These are phyloP conservation scores for Oreochromis spilurus DNA, from an alignment of 2,113 vertebrate species.

Conservation along the genomic window DNA sequence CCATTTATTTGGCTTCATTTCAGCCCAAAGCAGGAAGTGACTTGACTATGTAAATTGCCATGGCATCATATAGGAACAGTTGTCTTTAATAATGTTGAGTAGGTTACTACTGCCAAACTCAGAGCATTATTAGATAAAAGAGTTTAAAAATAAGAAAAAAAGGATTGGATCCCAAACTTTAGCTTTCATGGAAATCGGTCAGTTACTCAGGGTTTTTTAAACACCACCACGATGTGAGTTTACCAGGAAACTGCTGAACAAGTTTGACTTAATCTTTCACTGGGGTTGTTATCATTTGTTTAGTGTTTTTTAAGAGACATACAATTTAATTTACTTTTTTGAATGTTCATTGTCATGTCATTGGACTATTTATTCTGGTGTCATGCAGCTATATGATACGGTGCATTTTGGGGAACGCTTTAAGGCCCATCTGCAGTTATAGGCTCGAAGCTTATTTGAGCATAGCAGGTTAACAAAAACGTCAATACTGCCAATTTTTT, in stretches of 20 bases:
- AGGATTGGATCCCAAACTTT: constrained; percentile 30
- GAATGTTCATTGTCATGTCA: constrained; percentile 55
- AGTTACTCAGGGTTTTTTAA: constrained; percentile 80
- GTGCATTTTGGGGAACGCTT: constrained; percentile 32
- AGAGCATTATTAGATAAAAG: not conserved
- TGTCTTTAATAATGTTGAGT: constrained; percentile 11
- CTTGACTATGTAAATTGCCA: constrained; percentile 20
- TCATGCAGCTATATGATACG: constrained; percentile 51
- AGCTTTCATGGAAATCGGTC: constrained; percentile 47
- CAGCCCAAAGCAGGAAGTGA: constrained; percentile 23
- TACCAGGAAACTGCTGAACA: constrained; percentile 63
- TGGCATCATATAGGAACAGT: not conserved
- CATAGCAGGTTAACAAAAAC: constrained; percentile 29
- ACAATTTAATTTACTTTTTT: constrained; percentile 37
- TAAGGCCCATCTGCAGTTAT: not conserved
- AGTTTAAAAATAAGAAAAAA: not conserved
- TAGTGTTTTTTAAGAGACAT: constrained; percentile 44
- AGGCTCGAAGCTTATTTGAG: constrained; percentile 1
- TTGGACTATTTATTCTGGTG: constrained; percentile 65
- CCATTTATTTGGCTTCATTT: constrained; percentile 38
- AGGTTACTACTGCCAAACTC: constrained; percentile 41
- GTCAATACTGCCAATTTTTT: constrained; percentile 48
- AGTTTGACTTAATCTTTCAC: constrained; percentile 53
- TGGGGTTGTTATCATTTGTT: constrained; percentile 49
- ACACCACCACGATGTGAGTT: constrained; percentile 63